These are phyloP conservation scores for Idaea straminata DNA, from an alignment of 2,888 invertebrate species.

Conservation along the genomic window DNA sequence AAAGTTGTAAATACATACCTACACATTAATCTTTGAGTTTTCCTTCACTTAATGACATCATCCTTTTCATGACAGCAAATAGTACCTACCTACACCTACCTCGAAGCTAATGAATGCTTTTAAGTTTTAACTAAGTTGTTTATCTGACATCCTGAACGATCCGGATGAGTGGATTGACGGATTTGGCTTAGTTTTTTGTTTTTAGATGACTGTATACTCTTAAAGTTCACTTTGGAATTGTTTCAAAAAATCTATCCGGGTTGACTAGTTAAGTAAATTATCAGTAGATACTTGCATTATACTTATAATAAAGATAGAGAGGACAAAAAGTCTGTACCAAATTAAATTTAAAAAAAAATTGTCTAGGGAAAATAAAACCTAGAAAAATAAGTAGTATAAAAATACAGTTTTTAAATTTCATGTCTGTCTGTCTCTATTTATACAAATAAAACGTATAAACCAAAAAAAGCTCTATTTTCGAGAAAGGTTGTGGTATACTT, in stretches of 20 bases:
- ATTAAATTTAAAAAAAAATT: too few species aligned
- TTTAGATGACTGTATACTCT: neutral
- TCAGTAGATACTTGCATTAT: too few species aligned
- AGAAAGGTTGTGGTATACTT: too few species aligned
- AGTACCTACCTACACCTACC: neutral
- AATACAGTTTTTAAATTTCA: too few species aligned
- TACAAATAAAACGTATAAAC: too few species aligned
- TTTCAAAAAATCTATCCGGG: neutral
- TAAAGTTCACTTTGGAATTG: neutral
- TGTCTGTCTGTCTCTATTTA: too few species aligned
- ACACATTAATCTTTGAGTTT: neutral
- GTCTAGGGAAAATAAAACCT: too few species aligned
- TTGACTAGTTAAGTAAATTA: neutral
- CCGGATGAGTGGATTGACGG: neutral
- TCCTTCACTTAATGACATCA: neutral
- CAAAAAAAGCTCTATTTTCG: too few species aligned
- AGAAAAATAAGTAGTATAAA: too few species aligned
- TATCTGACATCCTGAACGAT: neutral
- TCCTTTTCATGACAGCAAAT: neutral
- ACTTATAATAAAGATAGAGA: too few species aligned
- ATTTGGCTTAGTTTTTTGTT: neutral
- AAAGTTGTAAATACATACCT: too few species aligned
- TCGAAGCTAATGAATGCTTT: neutral
- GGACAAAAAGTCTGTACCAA: too few species aligned
- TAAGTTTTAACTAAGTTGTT: neutral